Evolutionary conservation across 2,797 vertebrate species (phyloP), one percentile per base, ranked within the genome.

Genomic region (Pipistrellus pygmaeus): DNA sequence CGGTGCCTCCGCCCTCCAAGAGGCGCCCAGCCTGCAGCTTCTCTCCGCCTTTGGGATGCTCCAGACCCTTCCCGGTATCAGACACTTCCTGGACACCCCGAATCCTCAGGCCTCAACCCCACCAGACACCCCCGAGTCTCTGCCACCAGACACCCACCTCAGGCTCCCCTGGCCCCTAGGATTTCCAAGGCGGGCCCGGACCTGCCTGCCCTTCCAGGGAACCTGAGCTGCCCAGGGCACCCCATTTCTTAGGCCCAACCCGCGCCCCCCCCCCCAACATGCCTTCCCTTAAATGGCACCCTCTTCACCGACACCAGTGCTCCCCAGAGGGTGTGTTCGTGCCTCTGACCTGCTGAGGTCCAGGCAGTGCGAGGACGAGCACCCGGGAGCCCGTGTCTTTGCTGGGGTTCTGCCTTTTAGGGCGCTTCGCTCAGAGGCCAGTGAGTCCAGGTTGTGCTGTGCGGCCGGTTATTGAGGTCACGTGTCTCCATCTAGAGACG

Each of bases 41-140:
- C 46, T 44, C 87, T 75, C 82, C 83, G 96, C 87, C 95, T 92
- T 88, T 62, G 91, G 95, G 97, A 93, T 94, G 91, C 96, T 83
- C 94, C 92, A 60, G 23, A 23, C 66, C 55, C n/a, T 88, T 89
- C 66, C 81, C n/a, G 20, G 35, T 69, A 75, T 64, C 27, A 14
- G 25, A 88, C 85, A 75, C 78, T 83, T 75, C 81, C 68, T 11
- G 51, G 64, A 95, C 48, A 64, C 53, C 71, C 94, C 76, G 46
- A 30, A 51, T 53, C 78, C 94, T 92, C 83, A 90, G 64, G 81
- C 82, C 91, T 46, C 9, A 10, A 32, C 41, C 17, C 27, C 20
- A 44, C 32, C 6, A 23, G 51, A 55, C 25, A 12, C 10, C 62
- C 51, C 62, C 57, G 48, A 20, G 51, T 5, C 46, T 85, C 77